These are phyloP conservation scores for Cephalopholis sonnerati DNA, from an alignment of 2,113 vertebrate species.

Conservation along the genomic window DNA sequence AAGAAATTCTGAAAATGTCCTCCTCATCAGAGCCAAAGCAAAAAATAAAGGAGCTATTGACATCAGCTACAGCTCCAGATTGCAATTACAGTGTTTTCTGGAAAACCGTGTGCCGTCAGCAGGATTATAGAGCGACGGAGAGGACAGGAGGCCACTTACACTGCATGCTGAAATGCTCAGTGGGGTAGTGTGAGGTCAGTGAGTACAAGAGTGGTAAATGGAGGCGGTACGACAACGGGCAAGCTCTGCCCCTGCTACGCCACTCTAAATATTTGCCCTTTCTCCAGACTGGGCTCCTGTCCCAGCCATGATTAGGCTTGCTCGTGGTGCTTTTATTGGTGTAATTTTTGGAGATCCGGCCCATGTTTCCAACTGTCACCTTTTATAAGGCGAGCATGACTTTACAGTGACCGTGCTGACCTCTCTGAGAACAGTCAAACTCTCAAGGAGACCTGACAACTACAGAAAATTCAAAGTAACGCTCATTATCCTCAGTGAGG, in stretches of 20 bases:
- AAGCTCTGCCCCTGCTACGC: conserved; percentile 1
- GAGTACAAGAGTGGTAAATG: conserved; percentile 17
- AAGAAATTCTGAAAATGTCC: not conserved
- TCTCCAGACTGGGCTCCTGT: conserved; percentile 30
- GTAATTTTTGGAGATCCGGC: conserved; percentile 56
- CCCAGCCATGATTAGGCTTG: conserved; percentile 52
- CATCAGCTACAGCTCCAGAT: not conserved
- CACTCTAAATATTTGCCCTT: conserved; percentile 37
- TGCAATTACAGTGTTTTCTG: not conserved
- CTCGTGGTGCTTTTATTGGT: conserved; percentile 49
- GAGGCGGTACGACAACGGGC: not conserved
- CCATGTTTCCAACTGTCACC: conserved; percentile 57
- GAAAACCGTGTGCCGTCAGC: not conserved
- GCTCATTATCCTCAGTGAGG: conserved; percentile 63
- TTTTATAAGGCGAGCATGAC: conserved; percentile 59
- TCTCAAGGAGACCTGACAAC: conserved; percentile 55
- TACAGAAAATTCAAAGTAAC: conserved; percentile 51
- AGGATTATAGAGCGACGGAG: not conserved
- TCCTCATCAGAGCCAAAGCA: not conserved
- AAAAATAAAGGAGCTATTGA: not conserved
- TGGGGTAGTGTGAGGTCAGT: not conserved
- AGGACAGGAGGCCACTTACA: not conserved
- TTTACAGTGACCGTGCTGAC: conserved; percentile 62
- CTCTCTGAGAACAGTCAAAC: conserved; percentile 51
- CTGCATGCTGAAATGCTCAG: conserved; percentile 42